Evolutionary conservation across 2,888 invertebrate species (phyloP), one percentile per base, ranked within the genome.

Genomic region (Phortica okadai): DNA sequence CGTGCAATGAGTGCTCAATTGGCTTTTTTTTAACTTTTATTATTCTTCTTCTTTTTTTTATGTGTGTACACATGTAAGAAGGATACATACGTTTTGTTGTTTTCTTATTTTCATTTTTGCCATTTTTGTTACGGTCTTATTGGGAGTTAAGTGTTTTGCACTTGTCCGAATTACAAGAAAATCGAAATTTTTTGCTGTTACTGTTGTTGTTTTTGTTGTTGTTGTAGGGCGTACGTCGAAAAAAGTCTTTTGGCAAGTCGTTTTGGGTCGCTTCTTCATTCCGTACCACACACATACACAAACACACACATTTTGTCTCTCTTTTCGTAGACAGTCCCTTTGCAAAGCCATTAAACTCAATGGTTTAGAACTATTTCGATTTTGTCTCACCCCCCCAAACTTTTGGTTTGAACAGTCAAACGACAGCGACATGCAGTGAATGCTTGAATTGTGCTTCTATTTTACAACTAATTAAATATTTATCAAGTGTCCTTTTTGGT

Each of bases 381-480:
- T 14, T 64, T 64, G 25, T 33, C 21, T 21, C 21, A 21, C 21
- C 21, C 41, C 41, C 33, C 33, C 33, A 33, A 33, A 33, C 14
- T 64, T 64, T 64, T 64, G 41, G 2, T 10, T 21, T 33, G 11
- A 8, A 64, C 41, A 62, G 6, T 21, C 41, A 14, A 8, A 4
- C n/a, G 67, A 6, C 25, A 8, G 11, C n/a, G 67, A 6, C 25
- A 66, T 66, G 66, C 69, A 11, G 10, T 16, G 45, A 21, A 21
- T 50, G 44, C 25, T 45, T 41, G 41, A 41, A 33, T 33, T 64
- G 21, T 10, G 45, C 41, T 69, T 66, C 42, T n/a, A 45, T 45
- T 69, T 69, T 45, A 69, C 66, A 69, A 45, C 69, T 69, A 69
- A 69, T 69, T 69, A 69, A 69, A 69, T 69, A 69, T 69, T 69